Evolutionary conservation across 2,888 invertebrate species (phyloP).

Genomic region (Ennomos fuscantarius): DNA sequence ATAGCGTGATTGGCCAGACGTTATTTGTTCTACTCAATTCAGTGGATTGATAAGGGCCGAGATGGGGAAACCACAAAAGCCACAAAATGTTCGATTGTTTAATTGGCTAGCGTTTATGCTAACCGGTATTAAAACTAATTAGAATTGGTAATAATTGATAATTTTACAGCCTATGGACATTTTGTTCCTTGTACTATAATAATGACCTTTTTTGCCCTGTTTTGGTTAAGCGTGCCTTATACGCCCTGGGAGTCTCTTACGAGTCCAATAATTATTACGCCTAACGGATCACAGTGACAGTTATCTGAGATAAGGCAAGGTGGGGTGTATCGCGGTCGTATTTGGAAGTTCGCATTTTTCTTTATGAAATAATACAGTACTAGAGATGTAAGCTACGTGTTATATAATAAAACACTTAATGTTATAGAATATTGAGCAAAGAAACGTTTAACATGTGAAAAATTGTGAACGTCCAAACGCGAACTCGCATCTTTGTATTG

Average conservation of each 20-base stretch:
- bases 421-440: conserved; percentile 9
- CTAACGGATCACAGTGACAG: conserved; percentile 82
- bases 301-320: conserved; percentile 81
- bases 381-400: background rate
- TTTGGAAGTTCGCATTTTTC: conserved; percentile 28
- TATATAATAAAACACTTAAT: background rate
- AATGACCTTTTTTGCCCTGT: background rate
- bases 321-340: conserved; percentile 62
- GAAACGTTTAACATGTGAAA: conserved; percentile 9
- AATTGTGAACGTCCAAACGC: conserved; percentile 38
- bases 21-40: no score
- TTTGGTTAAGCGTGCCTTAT: background rate
- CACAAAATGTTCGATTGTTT: no score
- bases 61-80: no score
- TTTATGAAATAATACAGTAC: background rate
- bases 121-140: no score
- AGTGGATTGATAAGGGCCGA: no score
- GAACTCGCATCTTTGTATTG: conserved; percentile 64
- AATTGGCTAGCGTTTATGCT: no score
- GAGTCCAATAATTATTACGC: conserved; percentile 70
- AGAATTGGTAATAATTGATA: no score
- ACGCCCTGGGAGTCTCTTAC: conserved; percentile 37
- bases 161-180: no score
- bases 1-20: no score
- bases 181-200: no score